Percentiles rank a stretch among this genome's conserved stretches.
phyloP scores from a whole-genome alignment of 1,140 invertebrate genomes.

The Procambarus clarkii region DNA sequence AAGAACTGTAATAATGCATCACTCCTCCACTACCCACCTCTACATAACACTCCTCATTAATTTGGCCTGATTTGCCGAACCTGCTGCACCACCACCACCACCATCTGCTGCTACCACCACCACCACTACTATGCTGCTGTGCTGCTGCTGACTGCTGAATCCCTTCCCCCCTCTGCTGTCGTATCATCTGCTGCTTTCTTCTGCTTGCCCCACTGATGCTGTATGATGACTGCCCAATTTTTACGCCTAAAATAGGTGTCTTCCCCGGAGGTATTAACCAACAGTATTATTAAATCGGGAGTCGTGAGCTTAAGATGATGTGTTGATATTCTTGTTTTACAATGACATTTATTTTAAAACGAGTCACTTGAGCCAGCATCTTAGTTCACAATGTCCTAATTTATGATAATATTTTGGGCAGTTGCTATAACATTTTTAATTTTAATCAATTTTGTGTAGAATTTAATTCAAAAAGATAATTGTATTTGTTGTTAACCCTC shows the following conservation, averaged over 20 bases:
- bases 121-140: constrained; percentile 14
- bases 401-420: not conserved
- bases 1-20: constrained; percentile 9
- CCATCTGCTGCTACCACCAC: constrained; percentile 17
- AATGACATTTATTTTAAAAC: not conserved
- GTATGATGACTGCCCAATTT: constrained; percentile 49
- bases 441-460: not conserved
- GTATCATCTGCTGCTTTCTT: constrained; percentile 45
- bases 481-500: not conserved
- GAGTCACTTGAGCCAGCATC: not conserved
- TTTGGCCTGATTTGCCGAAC: constrained; percentile 35
- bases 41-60: constrained; percentile 19
- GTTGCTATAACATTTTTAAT: not conserved
- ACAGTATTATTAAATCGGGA: constrained; percentile 5
- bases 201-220: constrained; percentile 49
- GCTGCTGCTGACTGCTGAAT: constrained; percentile 43
- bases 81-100: constrained; percentile 32
- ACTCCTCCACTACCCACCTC: not conserved
- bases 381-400: not conserved
- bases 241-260: constrained; percentile 43
- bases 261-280: constrained; percentile 40
- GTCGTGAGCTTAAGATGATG: not conserved
- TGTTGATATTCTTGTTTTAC: not conserved
- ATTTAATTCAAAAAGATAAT: not conserved
- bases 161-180: constrained; percentile 20